Percentiles rank a stretch among this genome's conserved stretches.
These are phyloP conservation scores for Odontamblyopus lacepedii DNA, from an alignment of 2,797 vertebrate genomes.

Conservation along the genomic window DNA sequence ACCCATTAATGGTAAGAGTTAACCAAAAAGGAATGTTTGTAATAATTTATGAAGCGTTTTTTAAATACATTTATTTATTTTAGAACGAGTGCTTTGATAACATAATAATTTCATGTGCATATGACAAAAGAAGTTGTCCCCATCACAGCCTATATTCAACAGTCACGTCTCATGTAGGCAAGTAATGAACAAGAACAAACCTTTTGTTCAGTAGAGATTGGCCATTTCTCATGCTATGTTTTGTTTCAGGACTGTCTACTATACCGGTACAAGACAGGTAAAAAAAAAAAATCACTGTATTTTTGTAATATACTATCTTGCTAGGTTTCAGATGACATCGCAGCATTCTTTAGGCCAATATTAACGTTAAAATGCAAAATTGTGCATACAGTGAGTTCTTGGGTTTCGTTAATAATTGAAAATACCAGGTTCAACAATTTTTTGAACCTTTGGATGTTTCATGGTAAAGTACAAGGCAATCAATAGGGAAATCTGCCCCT, in stretches of 20 bases:
- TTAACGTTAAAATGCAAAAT: too few relatives aligned
- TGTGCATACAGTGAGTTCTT: too few relatives aligned
- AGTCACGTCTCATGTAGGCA: constrained; percentile 41
- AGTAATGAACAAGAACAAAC: neutral
- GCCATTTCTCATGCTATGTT: neutral
- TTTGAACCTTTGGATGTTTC: too few relatives aligned
- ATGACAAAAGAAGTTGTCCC: constrained; percentile 9
- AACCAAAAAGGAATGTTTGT: neutral
- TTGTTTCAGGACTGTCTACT: constrained; percentile 41
- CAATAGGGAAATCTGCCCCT: too few relatives aligned
- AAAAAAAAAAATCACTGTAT: neutral
- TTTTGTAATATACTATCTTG: neutral
- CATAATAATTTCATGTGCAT: constrained; percentile 13
- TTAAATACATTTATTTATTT: constrained; percentile 19
- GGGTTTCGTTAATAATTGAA: too few relatives aligned
- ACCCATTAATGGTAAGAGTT: constrained; percentile 51
- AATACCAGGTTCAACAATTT: too few relatives aligned
- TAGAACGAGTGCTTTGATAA: constrained; percentile 44
- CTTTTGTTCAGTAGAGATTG: too few relatives aligned
- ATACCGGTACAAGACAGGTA: constrained; percentile 42
- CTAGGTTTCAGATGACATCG: too few relatives aligned
- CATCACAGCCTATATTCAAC: neutral
- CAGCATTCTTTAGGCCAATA: too few relatives aligned
- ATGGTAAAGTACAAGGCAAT: too few relatives aligned
- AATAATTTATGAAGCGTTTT: neutral